Percentiles rank a stretch among this genome's conserved stretches.
Conservation (phyloP, 2,888 invertebrate species). For the Mamestra brassicae region DNA sequence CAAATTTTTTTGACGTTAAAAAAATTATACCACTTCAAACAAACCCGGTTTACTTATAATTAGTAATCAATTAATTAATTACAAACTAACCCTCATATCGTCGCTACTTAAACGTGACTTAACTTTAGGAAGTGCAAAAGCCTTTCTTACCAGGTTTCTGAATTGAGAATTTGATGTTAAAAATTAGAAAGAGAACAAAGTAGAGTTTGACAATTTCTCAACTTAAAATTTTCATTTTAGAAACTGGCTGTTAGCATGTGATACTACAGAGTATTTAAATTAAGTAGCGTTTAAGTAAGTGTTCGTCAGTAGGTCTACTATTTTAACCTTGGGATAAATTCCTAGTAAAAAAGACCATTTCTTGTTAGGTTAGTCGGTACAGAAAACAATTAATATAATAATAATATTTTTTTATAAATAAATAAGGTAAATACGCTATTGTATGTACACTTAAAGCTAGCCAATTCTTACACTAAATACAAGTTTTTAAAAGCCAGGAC, state of each 20-base stretch:
- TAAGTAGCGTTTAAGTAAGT: background rate
- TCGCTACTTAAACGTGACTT: conserved; percentile 1
- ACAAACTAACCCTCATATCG: background rate
- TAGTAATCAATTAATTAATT: conserved; percentile 11
- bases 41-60: conserved; percentile 4
- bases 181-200: too few relatives aligned
- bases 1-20: conserved; percentile 62
- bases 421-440: background rate
- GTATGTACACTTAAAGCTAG: conserved; percentile 30
- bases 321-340: too few relatives aligned
- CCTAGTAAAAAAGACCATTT: background rate
- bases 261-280: background rate
- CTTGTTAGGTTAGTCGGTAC: conserved; percentile 8
- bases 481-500: conserved; percentile 40
- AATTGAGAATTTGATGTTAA: background rate
- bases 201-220: background rate
- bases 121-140: background rate
- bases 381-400: background rate
- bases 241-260: too few relatives aligned
- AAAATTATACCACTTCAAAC: conserved; percentile 32
- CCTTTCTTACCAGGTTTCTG: background rate
- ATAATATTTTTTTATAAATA: background rate
- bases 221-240: background rate
- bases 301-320: background rate
- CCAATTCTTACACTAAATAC: conserved; percentile 6